Conservation (phyloP, 2,888 invertebrate genomes). For the Malthinus seriepunctatus region DNA sequence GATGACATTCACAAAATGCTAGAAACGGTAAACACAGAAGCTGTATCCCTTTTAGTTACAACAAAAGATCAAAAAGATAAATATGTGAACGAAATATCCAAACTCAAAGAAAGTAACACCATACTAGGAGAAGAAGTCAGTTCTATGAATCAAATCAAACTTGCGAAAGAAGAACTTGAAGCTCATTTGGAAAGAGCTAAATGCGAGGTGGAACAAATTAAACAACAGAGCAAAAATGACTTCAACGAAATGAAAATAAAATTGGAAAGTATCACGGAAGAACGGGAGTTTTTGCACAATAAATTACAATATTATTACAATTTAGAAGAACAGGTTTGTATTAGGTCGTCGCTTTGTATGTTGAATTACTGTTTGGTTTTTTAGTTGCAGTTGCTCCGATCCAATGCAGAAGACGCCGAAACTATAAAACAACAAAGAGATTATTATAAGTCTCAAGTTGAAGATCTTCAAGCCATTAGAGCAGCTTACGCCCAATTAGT, state of each 20-base stretch:
- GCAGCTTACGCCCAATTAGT: slow-evolving; percentile 16
- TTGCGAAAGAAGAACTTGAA: slow-evolving; percentile 11
- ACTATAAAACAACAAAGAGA: slow-evolving; percentile 24
- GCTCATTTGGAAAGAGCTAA: background rate
- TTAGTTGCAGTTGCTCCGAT: slow-evolving; percentile 10
- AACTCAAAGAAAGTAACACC: slow-evolving; percentile 32
- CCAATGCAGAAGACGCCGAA: slow-evolving; percentile 7
- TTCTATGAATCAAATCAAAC: background rate
- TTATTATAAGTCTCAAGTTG: slow-evolving; percentile 17
- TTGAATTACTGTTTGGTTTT: background rate
- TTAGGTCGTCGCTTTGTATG: background rate
- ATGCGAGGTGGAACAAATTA: slow-evolving; percentile 2
- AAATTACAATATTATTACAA: slow-evolving; percentile 6
- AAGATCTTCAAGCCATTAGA: slow-evolving; percentile 19
- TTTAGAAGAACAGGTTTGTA: slow-evolving; percentile 16
- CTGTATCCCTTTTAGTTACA: slow-evolving; percentile 35
- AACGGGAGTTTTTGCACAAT: slow-evolving; percentile 5
- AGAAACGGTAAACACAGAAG: slow-evolving; percentile 40
- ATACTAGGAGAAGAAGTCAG: slow-evolving; percentile 2
- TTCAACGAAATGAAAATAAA: slow-evolving; percentile 4
- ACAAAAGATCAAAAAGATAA: slow-evolving; percentile 38
- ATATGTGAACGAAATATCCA: slow-evolving; percentile 33
- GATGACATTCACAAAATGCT: slow-evolving; percentile 37
- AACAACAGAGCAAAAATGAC: background rate
- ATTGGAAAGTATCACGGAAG: background rate